phyloP scores from a whole-genome alignment of 2,797 vertebrate species.

The Sebastiscus albofasciatus region DNA sequence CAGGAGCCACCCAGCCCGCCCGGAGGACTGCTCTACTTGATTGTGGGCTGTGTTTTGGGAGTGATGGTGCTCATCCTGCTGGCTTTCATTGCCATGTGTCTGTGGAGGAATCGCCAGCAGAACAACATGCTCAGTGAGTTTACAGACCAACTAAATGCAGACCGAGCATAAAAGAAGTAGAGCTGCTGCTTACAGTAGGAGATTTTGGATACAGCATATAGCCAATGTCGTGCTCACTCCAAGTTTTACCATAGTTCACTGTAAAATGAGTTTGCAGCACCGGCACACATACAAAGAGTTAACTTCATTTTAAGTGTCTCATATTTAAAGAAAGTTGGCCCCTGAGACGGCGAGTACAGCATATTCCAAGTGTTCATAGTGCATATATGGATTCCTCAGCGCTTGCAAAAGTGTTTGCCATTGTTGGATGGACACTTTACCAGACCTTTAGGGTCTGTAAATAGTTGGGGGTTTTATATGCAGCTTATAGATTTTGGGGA shows the following conservation, averaged over 20 bases:
- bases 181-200: not conserved
- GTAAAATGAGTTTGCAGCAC: not conserved
- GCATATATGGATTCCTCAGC: conserved; percentile 38
- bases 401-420: conserved; percentile 36
- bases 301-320: not conserved
- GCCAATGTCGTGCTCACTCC: not conserved
- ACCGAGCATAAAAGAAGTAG: not conserved
- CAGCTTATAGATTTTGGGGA: not conserved
- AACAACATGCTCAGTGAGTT: conserved; percentile 91
- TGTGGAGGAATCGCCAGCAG: conserved; percentile 96
- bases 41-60: conserved; percentile 92
- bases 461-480: conserved; percentile 2
- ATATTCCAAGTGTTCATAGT: conserved; percentile 31
- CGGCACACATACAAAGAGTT: not conserved
- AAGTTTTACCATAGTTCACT: not conserved
- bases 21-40: conserved; percentile 88
- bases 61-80: conserved; percentile 97
- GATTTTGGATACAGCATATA: not conserved
- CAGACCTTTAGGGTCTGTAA: conserved; percentile 30
- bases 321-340: conserved; percentile 35
- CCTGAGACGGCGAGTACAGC: not conserved
- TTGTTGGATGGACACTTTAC: conserved; percentile 22
- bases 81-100: conserved; percentile 94
- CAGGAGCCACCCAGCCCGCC: conserved; percentile 73
- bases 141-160: not conserved